phyloP scores from a whole-genome alignment of 2,113 vertebrate genomes.

The Recurvirostra avosetta region DNA sequence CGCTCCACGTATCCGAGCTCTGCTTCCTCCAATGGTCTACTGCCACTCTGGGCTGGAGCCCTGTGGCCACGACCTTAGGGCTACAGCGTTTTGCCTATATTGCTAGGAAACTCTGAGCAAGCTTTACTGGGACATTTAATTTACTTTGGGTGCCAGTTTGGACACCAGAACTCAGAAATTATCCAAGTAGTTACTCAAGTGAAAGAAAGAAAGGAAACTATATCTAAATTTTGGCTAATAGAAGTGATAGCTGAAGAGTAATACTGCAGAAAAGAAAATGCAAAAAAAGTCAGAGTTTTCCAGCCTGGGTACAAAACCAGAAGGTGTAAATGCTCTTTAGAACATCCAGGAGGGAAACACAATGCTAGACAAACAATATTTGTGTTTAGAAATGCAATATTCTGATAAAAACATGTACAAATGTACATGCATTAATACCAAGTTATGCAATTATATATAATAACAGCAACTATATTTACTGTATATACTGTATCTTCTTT shows the following conservation, averaged over 20 bases:
- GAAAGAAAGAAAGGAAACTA: not conserved
- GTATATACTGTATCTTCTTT: not conserved
- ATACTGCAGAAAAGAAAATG: not conserved
- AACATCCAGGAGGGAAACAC: not conserved
- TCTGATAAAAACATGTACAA: not conserved
- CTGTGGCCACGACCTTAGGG: not conserved
- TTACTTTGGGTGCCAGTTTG: not conserved
- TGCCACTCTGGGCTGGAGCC: not conserved
- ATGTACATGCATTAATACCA: not conserved
- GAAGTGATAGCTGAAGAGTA: not conserved
- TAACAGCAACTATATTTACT: not conserved
- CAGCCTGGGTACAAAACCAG: not conserved
- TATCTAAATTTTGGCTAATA: not conserved
- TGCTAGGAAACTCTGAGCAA: not conserved
- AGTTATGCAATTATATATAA: not conserved
- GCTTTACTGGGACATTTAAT: not conserved
- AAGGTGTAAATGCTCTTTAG: not conserved
- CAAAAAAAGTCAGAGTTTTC: not conserved
- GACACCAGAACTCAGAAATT: not conserved
- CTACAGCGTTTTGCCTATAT: not conserved
- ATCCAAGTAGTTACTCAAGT: not conserved
- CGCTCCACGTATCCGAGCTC: rapidly evolving
- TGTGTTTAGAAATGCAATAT: not conserved
- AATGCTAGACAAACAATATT: not conserved
- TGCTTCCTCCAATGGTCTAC: rapidly evolving